Base-by-base conservation (phyloP, 2,888 invertebrate genomes). In the Hydriomena furcata region DNA sequence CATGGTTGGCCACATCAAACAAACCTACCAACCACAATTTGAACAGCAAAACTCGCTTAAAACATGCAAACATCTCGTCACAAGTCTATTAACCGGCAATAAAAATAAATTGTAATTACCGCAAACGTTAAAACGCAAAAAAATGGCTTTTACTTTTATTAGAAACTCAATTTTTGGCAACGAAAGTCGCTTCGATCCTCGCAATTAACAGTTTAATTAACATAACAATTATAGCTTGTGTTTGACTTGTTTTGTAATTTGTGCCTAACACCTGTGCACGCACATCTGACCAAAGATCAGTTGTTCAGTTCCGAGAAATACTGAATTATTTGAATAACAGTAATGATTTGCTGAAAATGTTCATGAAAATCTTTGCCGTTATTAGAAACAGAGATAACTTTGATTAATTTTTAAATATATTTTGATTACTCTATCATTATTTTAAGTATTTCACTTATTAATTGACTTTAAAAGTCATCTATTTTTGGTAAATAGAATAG, bases 101-200 rank as follows among this genome's bases (percentile, higher is more conserved):
- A 36, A 47, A 47, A 41, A 21, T 1, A 27, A 34, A 38, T 12
- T 21, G 30, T 42, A 49, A 42, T 42, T 49, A 27, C 30, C 27
- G 46, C 46, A 17, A 25, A 25, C 24, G 23, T 30, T 45, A 12
- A 21, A 35, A 21, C 13, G 36, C 24, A 45, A 37, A 40, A n/a
- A 51, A 25, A 17, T 21, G 13, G 40, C 58, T 55, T 50, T 55
- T 57, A 57, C 53, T 58, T 60, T 46, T 59, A 52, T 51, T 55
- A 56, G 56, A 56, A 52, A 58, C 46, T 47, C 25, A 23, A 34
- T 50, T 50, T 52, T 54, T 50, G 48, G 42, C 37, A 21, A 47
- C 38, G 58, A 60, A 60, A 60, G 60, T 52, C 24, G 31, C 36
- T 43, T 27, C 21, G 45, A 54, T 54, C 34, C 31, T 46, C 27